These are phyloP conservation scores for Chromis chromis DNA, from an alignment of 2,797 vertebrate genomes.

Conservation along the genomic window DNA sequence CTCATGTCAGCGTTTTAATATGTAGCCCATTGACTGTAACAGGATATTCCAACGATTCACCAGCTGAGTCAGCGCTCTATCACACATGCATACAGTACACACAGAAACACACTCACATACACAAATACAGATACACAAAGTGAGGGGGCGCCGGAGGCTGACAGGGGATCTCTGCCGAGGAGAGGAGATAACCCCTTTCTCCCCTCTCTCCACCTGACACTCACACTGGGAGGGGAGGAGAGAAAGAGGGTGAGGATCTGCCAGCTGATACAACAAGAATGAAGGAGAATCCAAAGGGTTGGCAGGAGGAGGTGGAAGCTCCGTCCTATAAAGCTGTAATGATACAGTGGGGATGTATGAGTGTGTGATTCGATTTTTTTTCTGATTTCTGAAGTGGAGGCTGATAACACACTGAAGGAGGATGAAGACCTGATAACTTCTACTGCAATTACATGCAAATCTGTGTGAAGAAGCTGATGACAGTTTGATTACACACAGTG, in stretches of 20 bases:
- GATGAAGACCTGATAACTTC: constrained; percentile 56
- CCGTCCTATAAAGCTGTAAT: constrained; percentile 32
- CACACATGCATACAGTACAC: constrained; percentile 25
- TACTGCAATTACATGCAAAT: constrained; percentile 66
- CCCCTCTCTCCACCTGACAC: constrained; percentile 46
- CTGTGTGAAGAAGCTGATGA: constrained; percentile 43
- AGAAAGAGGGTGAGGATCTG: constrained; percentile 15
- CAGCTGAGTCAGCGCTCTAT: constrained; percentile 63
- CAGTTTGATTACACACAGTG: constrained; percentile 63
- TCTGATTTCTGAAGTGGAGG: constrained; percentile 56
- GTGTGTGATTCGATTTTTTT: constrained; percentile 20
- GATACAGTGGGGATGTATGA: constrained; percentile 24
- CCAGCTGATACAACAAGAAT: constrained; percentile 19
- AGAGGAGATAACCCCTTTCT: constrained; percentile 55
- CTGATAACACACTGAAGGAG: constrained; percentile 48
- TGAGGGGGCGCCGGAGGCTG: constrained; percentile 24
- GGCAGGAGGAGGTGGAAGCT: constrained; percentile 2
- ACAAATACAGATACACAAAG: constrained; percentile 40
- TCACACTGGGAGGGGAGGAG: constrained; percentile 21
- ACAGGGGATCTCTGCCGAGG: constrained; percentile 45
- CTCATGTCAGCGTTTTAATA: constrained; percentile 71
- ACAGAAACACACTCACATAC: constrained; percentile 24
- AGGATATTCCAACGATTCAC: constrained; percentile 41
- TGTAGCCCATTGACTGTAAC: constrained; percentile 49
- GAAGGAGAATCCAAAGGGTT: constrained; percentile 23